phyloP scores from a whole-genome alignment of 2,888 invertebrate species.

The Sialis lutaria region DNA sequence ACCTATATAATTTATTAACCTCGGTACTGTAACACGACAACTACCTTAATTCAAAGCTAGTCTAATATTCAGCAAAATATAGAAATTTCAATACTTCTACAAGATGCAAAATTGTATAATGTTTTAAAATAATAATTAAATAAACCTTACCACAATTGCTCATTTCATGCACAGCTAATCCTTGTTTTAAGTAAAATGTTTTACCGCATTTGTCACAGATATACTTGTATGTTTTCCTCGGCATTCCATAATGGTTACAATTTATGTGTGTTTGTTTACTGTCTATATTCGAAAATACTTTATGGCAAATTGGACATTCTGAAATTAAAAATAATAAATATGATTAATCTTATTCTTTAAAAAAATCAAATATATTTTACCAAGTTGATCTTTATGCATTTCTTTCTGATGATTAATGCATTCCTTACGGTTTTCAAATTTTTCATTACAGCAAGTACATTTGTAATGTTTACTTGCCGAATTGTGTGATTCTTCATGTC shows the following conservation, averaged over 20 bases:
- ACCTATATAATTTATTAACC: too few relatives aligned
- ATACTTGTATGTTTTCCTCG: conserved; percentile 17
- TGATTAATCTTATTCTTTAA: neutral
- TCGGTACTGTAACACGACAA: too few relatives aligned
- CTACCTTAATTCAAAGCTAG: too few relatives aligned
- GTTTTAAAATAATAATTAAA: too few relatives aligned
- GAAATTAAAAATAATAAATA: conserved; percentile 10
- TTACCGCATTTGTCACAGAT: conserved; percentile 20
- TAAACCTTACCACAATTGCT: conserved; percentile 23
- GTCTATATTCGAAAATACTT: conserved; percentile 25
- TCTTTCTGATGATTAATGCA: conserved; percentile 22
- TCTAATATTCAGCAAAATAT: too few relatives aligned
- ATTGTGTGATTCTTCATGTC: conserved; percentile 15
- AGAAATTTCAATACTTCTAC: too few relatives aligned
- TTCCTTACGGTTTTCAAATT: conserved; percentile 22
- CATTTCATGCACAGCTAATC: conserved; percentile 25
- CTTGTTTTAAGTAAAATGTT: conserved; percentile 22
- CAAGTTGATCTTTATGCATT: conserved; percentile 23
- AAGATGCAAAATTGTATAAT: too few relatives aligned
- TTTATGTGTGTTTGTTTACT: conserved; percentile 26
- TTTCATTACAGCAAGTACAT: conserved; percentile 22
- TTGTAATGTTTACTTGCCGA: conserved; percentile 12
- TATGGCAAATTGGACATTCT: conserved; percentile 27
- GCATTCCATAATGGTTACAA: conserved; percentile 15
- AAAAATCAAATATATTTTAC: conserved; percentile 12